These are phyloP conservation scores for Huso huso DNA, from an alignment of 2,797 vertebrate genomes.

Conservation along the genomic window DNA sequence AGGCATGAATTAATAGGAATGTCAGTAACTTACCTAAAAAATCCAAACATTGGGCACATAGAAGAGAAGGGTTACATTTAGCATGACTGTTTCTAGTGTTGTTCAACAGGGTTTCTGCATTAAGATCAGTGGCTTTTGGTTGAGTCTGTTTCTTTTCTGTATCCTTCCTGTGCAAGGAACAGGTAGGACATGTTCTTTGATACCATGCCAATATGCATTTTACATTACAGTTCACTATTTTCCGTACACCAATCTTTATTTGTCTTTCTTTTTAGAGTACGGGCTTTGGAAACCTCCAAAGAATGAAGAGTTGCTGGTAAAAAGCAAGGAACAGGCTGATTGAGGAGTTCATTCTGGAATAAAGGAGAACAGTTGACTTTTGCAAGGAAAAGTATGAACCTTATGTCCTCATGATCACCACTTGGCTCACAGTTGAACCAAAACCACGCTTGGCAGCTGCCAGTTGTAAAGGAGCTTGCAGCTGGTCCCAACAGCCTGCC, in stretches of 20 bases:
- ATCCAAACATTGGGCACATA: not conserved
- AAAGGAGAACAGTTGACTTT: not conserved
- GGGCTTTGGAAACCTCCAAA: too few species aligned
- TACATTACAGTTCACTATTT: too few species aligned
- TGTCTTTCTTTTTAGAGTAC: too few species aligned
- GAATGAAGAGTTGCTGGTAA: not conserved
- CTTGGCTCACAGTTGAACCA: constrained; percentile 2
- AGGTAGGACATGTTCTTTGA: too few species aligned
- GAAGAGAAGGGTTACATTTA: too few species aligned
- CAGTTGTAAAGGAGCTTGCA: not conserved
- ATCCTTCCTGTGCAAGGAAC: too few species aligned
- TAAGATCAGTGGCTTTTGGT: too few species aligned
- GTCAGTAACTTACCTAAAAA: not conserved
- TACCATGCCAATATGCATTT: too few species aligned
- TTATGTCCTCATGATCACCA: not conserved
- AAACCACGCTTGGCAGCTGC: not conserved
- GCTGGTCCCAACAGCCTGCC: not conserved
- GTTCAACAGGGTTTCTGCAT: too few species aligned
- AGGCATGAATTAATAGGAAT: constrained; percentile 49
- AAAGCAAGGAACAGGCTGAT: not conserved
- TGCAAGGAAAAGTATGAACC: not conserved
- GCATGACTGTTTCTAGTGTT: too few species aligned
- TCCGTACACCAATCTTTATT: too few species aligned
- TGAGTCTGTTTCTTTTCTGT: too few species aligned
- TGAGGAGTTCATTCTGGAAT: not conserved